Conservation (phyloP, 2,888 invertebrate species). For the Tetragonula carbonaria region DNA sequence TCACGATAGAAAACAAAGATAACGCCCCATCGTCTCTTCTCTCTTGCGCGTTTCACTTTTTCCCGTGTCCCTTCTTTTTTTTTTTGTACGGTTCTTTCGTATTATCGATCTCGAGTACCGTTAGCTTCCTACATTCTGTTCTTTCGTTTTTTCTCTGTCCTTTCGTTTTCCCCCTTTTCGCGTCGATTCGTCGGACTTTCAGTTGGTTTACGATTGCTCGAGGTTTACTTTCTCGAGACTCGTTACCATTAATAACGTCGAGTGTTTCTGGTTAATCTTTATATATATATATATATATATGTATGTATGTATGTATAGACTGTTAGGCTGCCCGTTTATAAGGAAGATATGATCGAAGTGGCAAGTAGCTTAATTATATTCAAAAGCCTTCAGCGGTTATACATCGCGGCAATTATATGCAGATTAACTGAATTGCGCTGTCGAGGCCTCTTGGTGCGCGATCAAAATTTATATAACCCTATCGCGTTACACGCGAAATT, state of each 20-base stretch:
- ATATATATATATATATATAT: too few species aligned
- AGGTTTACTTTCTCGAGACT: conserved; percentile 1
- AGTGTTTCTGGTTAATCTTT: conserved; percentile 18
- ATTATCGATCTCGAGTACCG: conserved; percentile 16
- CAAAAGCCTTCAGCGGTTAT: conserved; percentile 36
- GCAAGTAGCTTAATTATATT: conserved; percentile 53
- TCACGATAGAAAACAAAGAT: conserved; percentile 15
- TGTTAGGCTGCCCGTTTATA: conserved; percentile 21
- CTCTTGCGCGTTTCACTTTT: neutral
- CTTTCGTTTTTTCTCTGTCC: neutral
- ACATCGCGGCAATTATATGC: conserved; percentile 60
- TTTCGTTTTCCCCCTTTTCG: too few species aligned
- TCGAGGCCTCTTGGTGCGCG: conserved; percentile 40
- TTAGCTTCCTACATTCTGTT: neutral
- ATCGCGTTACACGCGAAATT: conserved; percentile 60
- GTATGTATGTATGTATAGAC: neutral
- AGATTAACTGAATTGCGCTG: conserved; percentile 60
- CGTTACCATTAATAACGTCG: conserved; percentile 11
- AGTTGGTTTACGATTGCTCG: neutral
- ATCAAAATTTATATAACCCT: conserved; percentile 61
- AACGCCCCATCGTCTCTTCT: neutral
- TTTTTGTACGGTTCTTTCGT: neutral
- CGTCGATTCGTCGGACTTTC: neutral
- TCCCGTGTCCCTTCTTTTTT: too few species aligned
- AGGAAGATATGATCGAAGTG: conserved; percentile 36